Percentiles rank a stretch among this genome's conserved stretches.
Evolutionary conservation across 2,888 invertebrate genomes (phyloP).

Genomic region (Strigamia crassipes): DNA sequence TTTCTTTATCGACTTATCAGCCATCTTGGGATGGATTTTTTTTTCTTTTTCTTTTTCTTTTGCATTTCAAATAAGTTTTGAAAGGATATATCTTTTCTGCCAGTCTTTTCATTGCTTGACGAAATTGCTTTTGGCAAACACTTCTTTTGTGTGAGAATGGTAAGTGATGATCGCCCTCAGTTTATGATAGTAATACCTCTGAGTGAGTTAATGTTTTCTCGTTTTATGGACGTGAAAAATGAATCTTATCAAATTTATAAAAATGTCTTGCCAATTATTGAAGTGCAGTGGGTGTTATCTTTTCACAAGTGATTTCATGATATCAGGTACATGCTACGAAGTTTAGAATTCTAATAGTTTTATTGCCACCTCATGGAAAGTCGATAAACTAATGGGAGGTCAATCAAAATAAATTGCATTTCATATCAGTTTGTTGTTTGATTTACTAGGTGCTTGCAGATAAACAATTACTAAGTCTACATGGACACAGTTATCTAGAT

Average conservation of each 20-base stretch:
- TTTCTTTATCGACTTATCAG: not conserved
- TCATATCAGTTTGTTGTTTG: no score
- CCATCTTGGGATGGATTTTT: not conserved
- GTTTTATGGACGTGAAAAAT: not conserved
- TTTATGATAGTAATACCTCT: not conserved
- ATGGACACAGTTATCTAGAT: no score
- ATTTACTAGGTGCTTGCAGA: no score
- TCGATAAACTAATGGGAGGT: no score
- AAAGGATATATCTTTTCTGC: not conserved
- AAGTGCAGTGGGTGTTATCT: not conserved
- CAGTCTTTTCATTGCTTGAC: not conserved
- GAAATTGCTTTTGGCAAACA: constrained; percentile 10
- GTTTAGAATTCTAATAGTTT: no score
- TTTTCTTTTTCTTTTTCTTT: no score
- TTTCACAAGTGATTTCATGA: not conserved
- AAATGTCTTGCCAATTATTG: not conserved
- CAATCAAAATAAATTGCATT: no score
- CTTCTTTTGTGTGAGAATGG: constrained; percentile 10
- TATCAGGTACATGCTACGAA: no score
- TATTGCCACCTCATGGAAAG: no score
- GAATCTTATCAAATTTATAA: not conserved
- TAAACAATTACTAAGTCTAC: no score
- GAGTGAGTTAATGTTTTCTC: not conserved
- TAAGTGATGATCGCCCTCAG: not conserved
- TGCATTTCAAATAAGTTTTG: not conserved